Conservation (phyloP, 2,888 invertebrate genomes). For the Sphaeridia pumilis region DNA sequence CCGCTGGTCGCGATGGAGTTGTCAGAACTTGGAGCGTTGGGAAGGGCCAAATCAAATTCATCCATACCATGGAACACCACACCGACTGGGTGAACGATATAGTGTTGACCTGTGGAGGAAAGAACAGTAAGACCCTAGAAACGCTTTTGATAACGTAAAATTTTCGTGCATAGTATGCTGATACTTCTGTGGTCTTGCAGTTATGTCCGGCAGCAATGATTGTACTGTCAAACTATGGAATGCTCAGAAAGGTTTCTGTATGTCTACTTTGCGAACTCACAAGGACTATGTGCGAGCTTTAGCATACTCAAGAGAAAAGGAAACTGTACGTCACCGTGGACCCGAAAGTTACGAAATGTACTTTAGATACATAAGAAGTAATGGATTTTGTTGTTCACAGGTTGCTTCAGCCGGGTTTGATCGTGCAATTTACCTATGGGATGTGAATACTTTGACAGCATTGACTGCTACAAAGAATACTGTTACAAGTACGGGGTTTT, state of each 20-base stretch:
- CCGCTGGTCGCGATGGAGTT: constrained; percentile 93
- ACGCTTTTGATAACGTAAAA: too few relatives aligned
- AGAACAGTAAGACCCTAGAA: constrained; percentile 74
- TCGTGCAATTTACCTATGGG: constrained; percentile 94
- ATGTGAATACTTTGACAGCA: constrained; percentile 93
- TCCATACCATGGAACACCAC: constrained; percentile 98
- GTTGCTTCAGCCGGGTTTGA: constrained; percentile 95
- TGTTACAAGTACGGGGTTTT: constrained; percentile 75
- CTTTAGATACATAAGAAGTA: too few relatives aligned
- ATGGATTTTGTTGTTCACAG: too few relatives aligned
- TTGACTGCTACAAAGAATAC: constrained; percentile 97
- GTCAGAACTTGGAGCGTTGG: constrained; percentile 78
- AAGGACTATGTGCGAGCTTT: constrained; percentile 97
- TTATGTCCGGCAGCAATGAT: constrained; percentile 98
- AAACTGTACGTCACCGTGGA: constrained; percentile 43
- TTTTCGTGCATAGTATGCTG: too few relatives aligned
- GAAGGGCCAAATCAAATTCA: constrained; percentile 58
- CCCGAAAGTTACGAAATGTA: too few relatives aligned
- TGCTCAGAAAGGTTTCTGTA: constrained; percentile 96
- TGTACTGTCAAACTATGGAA: constrained; percentile 99
- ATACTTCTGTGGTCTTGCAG: constrained; percentile 45
- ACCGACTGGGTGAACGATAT: constrained; percentile 99
- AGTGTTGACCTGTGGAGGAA: constrained; percentile 90
- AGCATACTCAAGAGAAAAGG: constrained; percentile 93
- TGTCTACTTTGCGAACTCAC: constrained; percentile 95